A percentile compares a stretch with the other conserved stretches of the same genome.
Conservation (phyloP, 2,113 vertebrate species). For the Pseudonaja textilis region DNA sequence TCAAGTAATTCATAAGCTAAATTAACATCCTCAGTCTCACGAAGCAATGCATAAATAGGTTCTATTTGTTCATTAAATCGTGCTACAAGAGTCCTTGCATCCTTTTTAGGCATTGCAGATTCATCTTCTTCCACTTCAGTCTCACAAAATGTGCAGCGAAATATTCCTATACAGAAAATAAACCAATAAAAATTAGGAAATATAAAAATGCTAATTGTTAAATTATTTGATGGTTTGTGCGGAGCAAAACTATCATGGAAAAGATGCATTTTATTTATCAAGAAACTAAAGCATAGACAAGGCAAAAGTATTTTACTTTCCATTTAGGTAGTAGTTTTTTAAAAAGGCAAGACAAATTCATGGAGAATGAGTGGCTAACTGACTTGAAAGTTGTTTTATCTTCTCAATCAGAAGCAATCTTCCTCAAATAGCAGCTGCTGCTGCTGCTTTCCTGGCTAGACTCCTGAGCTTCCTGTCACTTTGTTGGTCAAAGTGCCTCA, state of each 20-base stretch:
- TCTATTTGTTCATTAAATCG: slow-evolving; percentile 98
- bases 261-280: background rate
- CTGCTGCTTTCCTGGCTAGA: background rate
- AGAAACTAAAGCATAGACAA: background rate
- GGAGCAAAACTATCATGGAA: background rate
- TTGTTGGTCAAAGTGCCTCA: background rate
- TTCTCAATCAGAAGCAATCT: background rate
- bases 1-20: slow-evolving; percentile 91
- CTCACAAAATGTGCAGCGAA: slow-evolving; percentile 95
- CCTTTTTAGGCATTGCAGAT: slow-evolving; percentile 90
- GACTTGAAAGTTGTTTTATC: background rate
- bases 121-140: slow-evolving; percentile 97
- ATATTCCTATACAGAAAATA: slow-evolving; percentile 77
- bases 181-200: background rate
- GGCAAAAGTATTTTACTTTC: background rate
- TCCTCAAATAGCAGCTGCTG: background rate
- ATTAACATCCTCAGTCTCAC: slow-evolving; percentile 94
- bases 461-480: background rate
- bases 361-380: background rate
- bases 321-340: background rate
- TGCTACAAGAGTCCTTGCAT: slow-evolving; percentile 92
- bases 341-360: background rate
- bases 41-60: slow-evolving; percentile 91
- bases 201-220: background rate
- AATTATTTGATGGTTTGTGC: background rate